A percentile compares a stretch with the other conserved stretches of the same genome.
These are phyloP conservation scores for Heliconius aoede DNA, from an alignment of 2,888 invertebrate genomes.

Conservation along the genomic window DNA sequence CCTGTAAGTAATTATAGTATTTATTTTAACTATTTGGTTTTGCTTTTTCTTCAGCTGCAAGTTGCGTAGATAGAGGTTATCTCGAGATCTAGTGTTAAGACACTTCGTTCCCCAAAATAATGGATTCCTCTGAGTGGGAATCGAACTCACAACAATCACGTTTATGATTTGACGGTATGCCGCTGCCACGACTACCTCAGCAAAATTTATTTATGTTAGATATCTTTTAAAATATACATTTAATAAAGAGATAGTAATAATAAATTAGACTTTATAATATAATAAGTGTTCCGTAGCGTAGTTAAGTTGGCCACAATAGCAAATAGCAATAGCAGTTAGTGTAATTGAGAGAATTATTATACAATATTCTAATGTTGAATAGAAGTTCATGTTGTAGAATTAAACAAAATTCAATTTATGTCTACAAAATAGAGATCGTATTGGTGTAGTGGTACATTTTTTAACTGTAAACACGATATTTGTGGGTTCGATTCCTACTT, in stretches of 20 bases:
- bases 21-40: too few species aligned
- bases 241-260: background rate
- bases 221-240: too few species aligned
- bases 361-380: slow-evolving; percentile 1
- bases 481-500: too few species aligned
- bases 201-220: too few species aligned
- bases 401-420: too few species aligned
- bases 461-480: too few species aligned
- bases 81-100: too few species aligned
- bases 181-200: background rate
- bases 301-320: slow-evolving; percentile 5
- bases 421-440: too few species aligned
- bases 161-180: background rate
- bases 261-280: slow-evolving; percentile 10
- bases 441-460: too few species aligned
- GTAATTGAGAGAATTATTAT: slow-evolving; percentile 14
- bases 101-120: too few species aligned
- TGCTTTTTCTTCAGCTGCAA: too few species aligned
- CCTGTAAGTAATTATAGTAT: slow-evolving; percentile 59
- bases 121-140: background rate
- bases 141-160: background rate
- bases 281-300: background rate
- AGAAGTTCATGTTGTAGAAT: slow-evolving; percentile 1
- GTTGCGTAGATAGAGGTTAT: too few species aligned
- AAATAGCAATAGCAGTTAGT: background rate